These are phyloP conservation scores for Capra hircus DNA, from an alignment of 2,113 vertebrate genomes.

Conservation along the genomic window DNA sequence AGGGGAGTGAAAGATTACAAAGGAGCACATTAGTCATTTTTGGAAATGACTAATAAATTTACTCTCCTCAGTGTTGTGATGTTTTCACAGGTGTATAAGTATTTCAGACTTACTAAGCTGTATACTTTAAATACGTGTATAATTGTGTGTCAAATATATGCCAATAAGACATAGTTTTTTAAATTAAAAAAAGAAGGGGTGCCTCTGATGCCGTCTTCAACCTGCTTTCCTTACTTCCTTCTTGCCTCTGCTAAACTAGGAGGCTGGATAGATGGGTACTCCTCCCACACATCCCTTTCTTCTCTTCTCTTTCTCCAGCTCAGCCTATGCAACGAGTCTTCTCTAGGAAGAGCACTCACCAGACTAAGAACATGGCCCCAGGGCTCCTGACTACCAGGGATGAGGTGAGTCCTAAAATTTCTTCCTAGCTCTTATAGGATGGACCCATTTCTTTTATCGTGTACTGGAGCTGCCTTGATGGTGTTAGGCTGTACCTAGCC, in stretches of 20 bases:
- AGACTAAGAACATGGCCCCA: not conserved
- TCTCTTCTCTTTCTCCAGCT: not conserved
- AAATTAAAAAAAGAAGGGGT: not conserved
- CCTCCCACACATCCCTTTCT: not conserved
- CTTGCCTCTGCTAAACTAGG: not conserved
- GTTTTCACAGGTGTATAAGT: not conserved
- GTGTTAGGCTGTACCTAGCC: not conserved
- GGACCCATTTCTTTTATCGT: not conserved
- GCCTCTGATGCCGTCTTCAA: not conserved
- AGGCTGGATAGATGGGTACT: not conserved
- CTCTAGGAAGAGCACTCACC: not conserved
- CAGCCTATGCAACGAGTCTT: not conserved
- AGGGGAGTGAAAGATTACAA: not conserved
- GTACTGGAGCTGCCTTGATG: not conserved
- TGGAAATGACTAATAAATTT: not conserved
- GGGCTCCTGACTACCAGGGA: not conserved
- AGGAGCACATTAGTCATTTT: not conserved
- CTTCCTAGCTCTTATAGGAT: not conserved
- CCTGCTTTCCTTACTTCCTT: not conserved
- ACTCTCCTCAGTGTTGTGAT: not conserved
- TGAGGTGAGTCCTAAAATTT: not conserved
- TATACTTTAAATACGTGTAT: not conserved
- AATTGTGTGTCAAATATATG: not conserved
- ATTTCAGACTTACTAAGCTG: not conserved
- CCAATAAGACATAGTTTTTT: not conserved